Conservation (phyloP, 1,140 invertebrate genomes). For the Trigoniulus corallinus region DNA sequence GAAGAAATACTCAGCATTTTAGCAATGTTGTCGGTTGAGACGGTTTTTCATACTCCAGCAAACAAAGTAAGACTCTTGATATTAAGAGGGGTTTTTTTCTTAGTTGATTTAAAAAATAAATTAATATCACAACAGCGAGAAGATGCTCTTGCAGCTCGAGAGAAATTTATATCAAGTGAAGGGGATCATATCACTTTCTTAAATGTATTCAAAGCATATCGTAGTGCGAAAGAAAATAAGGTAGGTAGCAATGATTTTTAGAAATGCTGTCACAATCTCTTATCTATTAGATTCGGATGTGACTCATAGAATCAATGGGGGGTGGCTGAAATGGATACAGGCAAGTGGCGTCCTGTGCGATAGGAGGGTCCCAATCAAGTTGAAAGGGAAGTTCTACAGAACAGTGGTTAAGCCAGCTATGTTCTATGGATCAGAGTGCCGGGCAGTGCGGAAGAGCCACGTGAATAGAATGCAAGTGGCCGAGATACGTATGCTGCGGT, state of each 20-base stretch:
- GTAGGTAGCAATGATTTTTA: conserved; percentile 19
- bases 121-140: conserved; percentile 37
- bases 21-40: conserved; percentile 47
- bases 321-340: no score
- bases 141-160: conserved; percentile 43
- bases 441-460: no score
- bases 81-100: neutral
- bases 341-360: no score
- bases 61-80: conserved; percentile 21
- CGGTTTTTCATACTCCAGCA: conserved; percentile 34
- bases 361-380: no score
- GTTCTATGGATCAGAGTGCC: no score
- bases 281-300: neutral
- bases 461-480: no score
- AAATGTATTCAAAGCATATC: conserved; percentile 70
- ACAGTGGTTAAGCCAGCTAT: no score
- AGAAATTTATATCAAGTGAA: conserved; percentile 67
- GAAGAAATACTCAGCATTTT: conserved; percentile 64
- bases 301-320: no score
- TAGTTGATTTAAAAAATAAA: neutral
- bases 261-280: conserved; percentile 5
- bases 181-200: conserved; percentile 87
- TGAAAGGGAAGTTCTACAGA: no score
- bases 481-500: no score
- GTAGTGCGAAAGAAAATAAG: conserved; percentile 52